Conservation (phyloP, 2,113 vertebrate genomes). For the Triplophysa dalaica region DNA sequence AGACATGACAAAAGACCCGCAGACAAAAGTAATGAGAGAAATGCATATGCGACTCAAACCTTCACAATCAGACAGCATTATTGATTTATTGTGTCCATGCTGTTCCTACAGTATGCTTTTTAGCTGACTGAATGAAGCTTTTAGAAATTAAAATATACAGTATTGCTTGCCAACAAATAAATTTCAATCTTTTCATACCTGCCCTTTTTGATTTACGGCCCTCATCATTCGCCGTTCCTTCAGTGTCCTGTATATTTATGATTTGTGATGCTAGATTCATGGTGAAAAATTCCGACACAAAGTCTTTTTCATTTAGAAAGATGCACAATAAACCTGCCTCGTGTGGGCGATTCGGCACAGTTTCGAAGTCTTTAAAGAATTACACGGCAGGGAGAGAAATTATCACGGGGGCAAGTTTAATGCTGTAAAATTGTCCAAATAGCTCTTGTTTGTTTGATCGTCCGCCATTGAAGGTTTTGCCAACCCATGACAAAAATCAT, state of each 20-base stretch:
- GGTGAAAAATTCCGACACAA: neutral
- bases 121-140: neutral
- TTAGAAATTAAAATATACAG: constrained; percentile 14
- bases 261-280: neutral
- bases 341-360: neutral
- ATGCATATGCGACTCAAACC: neutral
- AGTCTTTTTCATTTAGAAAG: constrained; percentile 6
- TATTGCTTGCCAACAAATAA: constrained; percentile 14
- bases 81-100: constrained; percentile 12
- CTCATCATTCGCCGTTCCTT: constrained; percentile 4
- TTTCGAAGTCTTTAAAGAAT: neutral
- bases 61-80: neutral
- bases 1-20: neutral
- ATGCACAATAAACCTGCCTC: neutral
- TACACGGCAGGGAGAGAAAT: constrained; percentile 9
- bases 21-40: neutral
- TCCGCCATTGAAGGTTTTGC: neutral
- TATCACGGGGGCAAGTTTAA: neutral
- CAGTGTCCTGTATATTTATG: constrained; percentile 21
- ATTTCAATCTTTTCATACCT: constrained; percentile 24
- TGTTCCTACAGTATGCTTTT: constrained; percentile 8
- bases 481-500: neutral
- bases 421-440: neutral
- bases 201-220: constrained; percentile 25
- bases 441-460: neutral